phyloP scores from a whole-genome alignment of 30 jellyfish, hydroid and myxozoan genomes.

The Catostylus mosaicus region DNA sequence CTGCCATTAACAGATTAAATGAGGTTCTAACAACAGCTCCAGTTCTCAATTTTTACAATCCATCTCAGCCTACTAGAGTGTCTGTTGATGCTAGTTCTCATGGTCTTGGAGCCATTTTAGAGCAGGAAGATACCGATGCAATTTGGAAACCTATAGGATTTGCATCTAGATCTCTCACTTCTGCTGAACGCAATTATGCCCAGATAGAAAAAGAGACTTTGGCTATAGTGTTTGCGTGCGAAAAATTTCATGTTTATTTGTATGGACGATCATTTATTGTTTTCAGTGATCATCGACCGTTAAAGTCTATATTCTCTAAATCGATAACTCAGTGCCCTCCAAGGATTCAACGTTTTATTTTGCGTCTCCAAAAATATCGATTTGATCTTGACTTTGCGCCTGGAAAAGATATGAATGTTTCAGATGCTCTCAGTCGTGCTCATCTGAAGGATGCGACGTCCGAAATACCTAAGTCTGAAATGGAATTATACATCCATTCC shows the following conservation, averaged over 20 bases:
- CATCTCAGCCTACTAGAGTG: slow-evolving; percentile 25
- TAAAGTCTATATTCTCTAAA: slow-evolving; percentile 17
- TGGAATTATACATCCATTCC: slow-evolving; percentile 2
- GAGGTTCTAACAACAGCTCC: slow-evolving; percentile 45
- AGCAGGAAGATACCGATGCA: not conserved
- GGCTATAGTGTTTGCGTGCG: slow-evolving; percentile 1
- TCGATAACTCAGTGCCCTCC: slow-evolving; percentile 49
- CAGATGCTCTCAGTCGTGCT: slow-evolving; percentile 76
- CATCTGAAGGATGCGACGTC: slow-evolving; percentile 19
- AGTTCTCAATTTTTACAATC: slow-evolving; percentile 27
- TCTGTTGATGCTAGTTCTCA: no score
- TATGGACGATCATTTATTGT: slow-evolving; percentile 26
- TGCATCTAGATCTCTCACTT: slow-evolving; percentile 41
- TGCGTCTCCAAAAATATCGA: slow-evolving; percentile 35
- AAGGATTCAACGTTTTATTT: slow-evolving; percentile 34
- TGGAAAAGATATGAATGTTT: slow-evolving; percentile 17
- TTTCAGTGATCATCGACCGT: slow-evolving; percentile 54
- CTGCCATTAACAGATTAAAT: slow-evolving; percentile 26
- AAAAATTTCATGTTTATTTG: slow-evolving; percentile 40
- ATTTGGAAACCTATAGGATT: slow-evolving; percentile 25
- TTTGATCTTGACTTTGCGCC: slow-evolving; percentile 2
- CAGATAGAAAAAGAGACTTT: slow-evolving; percentile 29
- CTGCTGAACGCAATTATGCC: slow-evolving; percentile 36
- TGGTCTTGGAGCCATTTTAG: no score
- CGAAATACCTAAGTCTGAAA: slow-evolving; percentile 40